Base-by-base conservation (phyloP, 2,888 invertebrate species). In the Dicycla oo region DNA sequence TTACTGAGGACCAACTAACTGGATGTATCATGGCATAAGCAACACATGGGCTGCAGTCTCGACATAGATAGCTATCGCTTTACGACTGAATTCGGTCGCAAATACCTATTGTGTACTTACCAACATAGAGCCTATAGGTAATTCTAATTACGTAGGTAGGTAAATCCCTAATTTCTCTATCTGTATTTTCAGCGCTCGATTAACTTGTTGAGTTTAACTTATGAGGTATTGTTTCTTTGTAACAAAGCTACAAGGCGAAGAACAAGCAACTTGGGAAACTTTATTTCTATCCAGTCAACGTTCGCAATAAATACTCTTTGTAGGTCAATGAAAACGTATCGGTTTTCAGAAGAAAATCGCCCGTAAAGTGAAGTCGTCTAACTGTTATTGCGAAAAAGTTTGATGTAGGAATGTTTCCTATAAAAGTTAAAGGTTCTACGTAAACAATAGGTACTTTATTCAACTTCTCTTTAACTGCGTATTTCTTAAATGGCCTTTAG, bases 301-400 rank as follows among this genome's bases (percentile, higher is more conserved):
- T 64, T 65, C 47, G 57, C 75, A 71, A 75, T 80, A 61, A 70
- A 80, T 34, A 45, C 30, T 57, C 60, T 68, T 57, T 79, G 71
- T 71, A 65, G 75, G 68, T 70, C 75, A 75, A 75, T 75, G 61
- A 70, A 75, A 67, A 80, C 43, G 57, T 65, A 71, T 75, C 65
- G 45, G 23, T 80, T 64, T 57, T 45, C 26, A 23, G 20, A 58
- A 53, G 51, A 71, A 61, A 54, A 20, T 57, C 11, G 0, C 63
- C 10, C n/a, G 61, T 64, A 51, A 49, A 13, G 61, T 64, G 47
- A 49, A 13, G 20, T 34, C 23, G 54, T 62, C 30, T 11, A 26
- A 69, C 53, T 66, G 57, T 57, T 65, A 47, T 53, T 67, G 26
- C 30, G 54, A 20, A 78, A 51, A 68, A 54, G 20, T 72, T 67